Percentiles rank a stretch among this genome's conserved stretches.
These are phyloP conservation scores for Trichogramma dendrolimi DNA, from an alignment of 2,888 invertebrate species.

Conservation along the genomic window DNA sequence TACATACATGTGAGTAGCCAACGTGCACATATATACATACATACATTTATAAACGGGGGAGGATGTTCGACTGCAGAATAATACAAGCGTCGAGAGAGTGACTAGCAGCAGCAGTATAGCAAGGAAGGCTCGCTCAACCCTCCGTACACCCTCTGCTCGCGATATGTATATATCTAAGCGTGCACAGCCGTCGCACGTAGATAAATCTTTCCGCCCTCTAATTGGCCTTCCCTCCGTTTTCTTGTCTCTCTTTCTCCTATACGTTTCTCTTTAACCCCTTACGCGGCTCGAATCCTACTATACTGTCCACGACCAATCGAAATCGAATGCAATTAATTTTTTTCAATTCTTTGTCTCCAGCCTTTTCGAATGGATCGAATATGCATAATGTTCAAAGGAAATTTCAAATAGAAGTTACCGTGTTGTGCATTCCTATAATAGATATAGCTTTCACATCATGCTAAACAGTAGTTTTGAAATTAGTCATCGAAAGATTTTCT, in stretches of 20 bases:
- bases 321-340: constrained; percentile 25
- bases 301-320: constrained; percentile 16
- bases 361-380: too few species aligned
- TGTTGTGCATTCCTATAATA: too few species aligned
- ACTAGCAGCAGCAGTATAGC: constrained; percentile 7
- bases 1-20: too few species aligned
- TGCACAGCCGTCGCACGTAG: constrained; percentile 51
- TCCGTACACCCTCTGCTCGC: constrained; percentile 26
- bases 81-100: constrained; percentile 42
- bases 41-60: constrained; percentile 21
- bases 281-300: constrained; percentile 13
- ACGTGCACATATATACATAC: too few species aligned
- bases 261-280: constrained; percentile 32
- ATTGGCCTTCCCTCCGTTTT: constrained; percentile 52
- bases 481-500: too few species aligned
- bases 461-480: too few species aligned
- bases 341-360: constrained; percentile 18
- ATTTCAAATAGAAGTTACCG: too few species aligned
- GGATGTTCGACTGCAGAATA: constrained; percentile 47
- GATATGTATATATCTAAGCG: constrained; percentile 38
- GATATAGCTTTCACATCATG: too few species aligned
- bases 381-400: too few species aligned
- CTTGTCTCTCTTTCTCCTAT: constrained; percentile 43
- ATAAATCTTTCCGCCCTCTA: constrained; percentile 53
- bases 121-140: constrained; percentile 33